phyloP scores from a whole-genome alignment of 2,888 invertebrate species.

The Empis stercorea region DNA sequence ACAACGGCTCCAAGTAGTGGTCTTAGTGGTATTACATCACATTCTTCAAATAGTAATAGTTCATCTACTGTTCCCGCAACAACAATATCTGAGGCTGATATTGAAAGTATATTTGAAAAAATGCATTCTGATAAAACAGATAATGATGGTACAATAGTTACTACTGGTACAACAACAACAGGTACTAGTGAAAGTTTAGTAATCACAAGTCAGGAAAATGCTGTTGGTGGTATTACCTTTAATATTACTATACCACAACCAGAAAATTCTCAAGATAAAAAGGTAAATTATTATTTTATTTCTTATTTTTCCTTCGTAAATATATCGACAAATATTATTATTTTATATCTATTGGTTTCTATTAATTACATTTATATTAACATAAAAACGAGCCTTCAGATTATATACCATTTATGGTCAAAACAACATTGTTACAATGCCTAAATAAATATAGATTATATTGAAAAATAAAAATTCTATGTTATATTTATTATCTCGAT shows the following conservation, averaged over 20 bases:
- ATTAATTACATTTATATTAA: too few relatives aligned
- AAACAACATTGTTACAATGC: too few relatives aligned
- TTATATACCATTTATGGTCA: too few relatives aligned
- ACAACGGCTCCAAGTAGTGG: conserved; percentile 4
- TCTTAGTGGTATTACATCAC: conserved; percentile 12
- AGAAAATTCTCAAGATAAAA: conserved; percentile 17
- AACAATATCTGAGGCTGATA: conserved; percentile 29
- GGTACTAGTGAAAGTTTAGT: conserved; percentile 28
- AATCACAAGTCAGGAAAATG: conserved; percentile 35
- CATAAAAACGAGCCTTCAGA: too few relatives aligned
- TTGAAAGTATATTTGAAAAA: conserved; percentile 38
- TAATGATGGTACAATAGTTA: conserved; percentile 9
- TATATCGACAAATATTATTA: too few relatives aligned
- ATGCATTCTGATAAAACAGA: conserved; percentile 37
- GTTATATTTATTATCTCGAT: too few relatives aligned
- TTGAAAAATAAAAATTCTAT: too few relatives aligned
- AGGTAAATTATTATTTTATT: conserved; percentile 12
- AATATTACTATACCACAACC: conserved; percentile 36
- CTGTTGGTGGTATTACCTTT: conserved; percentile 33
- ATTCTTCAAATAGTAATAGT: neutral
- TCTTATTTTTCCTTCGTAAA: too few relatives aligned
- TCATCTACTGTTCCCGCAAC: neutral
- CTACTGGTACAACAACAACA: conserved; percentile 8
- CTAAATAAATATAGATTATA: too few relatives aligned
- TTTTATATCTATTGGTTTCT: too few relatives aligned